phyloP scores from a whole-genome alignment of 2,797 vertebrate genomes.

The Onychomys torridus region DNA sequence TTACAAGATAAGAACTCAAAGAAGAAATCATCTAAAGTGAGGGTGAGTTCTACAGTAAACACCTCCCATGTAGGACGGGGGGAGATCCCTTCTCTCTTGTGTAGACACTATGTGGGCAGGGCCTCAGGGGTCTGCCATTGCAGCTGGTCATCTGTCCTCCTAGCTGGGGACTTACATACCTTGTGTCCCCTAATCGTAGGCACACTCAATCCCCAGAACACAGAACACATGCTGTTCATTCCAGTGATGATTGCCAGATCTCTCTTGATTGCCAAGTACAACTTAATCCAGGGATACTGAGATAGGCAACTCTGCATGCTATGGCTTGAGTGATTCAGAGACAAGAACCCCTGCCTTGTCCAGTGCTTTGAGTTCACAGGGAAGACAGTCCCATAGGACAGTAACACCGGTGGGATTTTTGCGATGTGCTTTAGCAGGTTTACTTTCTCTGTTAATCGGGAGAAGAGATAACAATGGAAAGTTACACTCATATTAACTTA shows the following conservation, averaged over 20 bases:
- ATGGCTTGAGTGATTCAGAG: rapidly evolving
- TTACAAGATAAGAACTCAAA: constrained; percentile 60
- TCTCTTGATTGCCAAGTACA: neutral
- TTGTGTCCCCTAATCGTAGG: neutral
- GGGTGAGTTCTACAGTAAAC: neutral
- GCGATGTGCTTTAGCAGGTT: neutral
- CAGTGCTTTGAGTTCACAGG: rapidly evolving
- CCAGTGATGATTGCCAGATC: neutral
- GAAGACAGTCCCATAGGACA: neutral
- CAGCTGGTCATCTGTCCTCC: rapidly evolving
- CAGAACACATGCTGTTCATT: neutral
- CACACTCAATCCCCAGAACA: neutral
- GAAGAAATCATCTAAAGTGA: constrained; percentile 5
- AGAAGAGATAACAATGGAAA: neutral
- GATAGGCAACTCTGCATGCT: no score
- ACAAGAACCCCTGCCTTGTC: neutral
- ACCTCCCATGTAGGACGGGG: rapidly evolving
- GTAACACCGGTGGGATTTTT: rapidly evolving
- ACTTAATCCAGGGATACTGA: neutral
- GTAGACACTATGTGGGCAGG: rapidly evolving
- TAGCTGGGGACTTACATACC: neutral
- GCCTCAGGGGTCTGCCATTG: neutral
- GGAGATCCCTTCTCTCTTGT: no score
- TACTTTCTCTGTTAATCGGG: neutral
- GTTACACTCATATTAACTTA: neutral